phyloP scores from a whole-genome alignment of 2,113 vertebrate species.

The Salvelinus fontinalis region DNA sequence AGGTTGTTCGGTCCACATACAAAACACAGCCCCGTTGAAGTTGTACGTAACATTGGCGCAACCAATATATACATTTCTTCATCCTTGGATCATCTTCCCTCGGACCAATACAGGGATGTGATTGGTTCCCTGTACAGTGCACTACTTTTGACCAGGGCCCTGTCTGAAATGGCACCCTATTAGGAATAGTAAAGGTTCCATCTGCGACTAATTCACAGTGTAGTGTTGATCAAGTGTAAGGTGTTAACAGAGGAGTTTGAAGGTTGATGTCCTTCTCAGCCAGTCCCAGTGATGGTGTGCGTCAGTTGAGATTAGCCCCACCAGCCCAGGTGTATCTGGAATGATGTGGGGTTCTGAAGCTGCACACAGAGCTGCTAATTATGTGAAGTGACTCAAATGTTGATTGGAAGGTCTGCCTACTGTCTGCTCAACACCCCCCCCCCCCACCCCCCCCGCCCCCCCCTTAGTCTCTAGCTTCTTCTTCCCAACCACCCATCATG shows the following conservation, averaged over 20 bases:
- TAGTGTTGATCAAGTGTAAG: no score
- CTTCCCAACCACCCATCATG: conserved; percentile 7
- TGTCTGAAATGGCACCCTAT: neutral
- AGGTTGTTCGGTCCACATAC: conserved; percentile 6
- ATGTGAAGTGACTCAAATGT: conserved; percentile 77
- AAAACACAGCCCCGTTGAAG: neutral
- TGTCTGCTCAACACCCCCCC: neutral
- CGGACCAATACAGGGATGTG: conserved; percentile 21
- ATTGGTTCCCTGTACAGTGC: conserved; percentile 54
- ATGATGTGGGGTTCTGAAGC: conserved; percentile 36
- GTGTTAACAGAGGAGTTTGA: neutral
- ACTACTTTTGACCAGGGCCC: neutral
- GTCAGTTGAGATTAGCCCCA: conserved; percentile 49
- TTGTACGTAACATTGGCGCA: neutral
- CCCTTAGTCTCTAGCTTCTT: neutral
- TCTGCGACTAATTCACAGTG: no score
- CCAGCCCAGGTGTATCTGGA: conserved; percentile 17
- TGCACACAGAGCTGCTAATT: conserved; percentile 50
- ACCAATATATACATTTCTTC: conserved; percentile 48
- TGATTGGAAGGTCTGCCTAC: conserved; percentile 61
- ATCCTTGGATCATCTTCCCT: conserved; percentile 51
- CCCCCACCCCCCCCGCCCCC: no score
- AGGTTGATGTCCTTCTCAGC: neutral
- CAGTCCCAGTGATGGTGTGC: neutral
- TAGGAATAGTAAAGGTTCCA: no score